Evolutionary conservation across 2,888 invertebrate species (phyloP).

Genomic region (Cheilosia variabilis): DNA sequence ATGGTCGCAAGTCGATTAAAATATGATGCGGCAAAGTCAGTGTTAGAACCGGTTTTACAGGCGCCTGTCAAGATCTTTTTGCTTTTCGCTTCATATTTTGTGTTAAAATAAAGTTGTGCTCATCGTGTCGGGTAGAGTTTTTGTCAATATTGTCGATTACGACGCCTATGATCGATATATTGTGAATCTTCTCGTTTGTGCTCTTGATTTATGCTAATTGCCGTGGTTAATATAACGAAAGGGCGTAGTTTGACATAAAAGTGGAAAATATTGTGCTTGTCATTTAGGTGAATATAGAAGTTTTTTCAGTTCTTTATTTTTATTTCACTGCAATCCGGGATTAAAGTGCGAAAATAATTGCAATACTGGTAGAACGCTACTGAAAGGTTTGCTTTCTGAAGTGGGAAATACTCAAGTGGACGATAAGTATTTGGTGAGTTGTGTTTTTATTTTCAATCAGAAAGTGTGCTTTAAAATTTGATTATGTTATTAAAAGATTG

Average conservation of each 20-base stretch:
- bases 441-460: background rate
- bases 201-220: slow-evolving; percentile 41
- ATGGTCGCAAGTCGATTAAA: slow-evolving; percentile 23
- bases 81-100: background rate
- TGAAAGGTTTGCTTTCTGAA: background rate
- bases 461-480: background rate
- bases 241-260: background rate
- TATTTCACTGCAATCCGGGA: background rate
- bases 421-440: background rate
- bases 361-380: background rate
- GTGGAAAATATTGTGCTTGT: slow-evolving; percentile 21
- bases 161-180: slow-evolving; percentile 7
- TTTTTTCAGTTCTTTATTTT: background rate
- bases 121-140: background rate
- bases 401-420: slow-evolving; percentile 7
- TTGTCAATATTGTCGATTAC: background rate
- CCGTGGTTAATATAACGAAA: background rate
- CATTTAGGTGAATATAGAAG: background rate
- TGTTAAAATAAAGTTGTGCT: slow-evolving; percentile 12
- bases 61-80: background rate
- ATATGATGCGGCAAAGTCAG: slow-evolving; percentile 14
- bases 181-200: slow-evolving; percentile 17
- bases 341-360: slow-evolving; percentile 7
- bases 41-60: slow-evolving; percentile 41
- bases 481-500: background rate